A percentile compares a stretch with the other conserved stretches of the same genome.
Evolutionary conservation across 2,113 vertebrate genomes (phyloP).

Genomic region (Tringa solitaria): DNA sequence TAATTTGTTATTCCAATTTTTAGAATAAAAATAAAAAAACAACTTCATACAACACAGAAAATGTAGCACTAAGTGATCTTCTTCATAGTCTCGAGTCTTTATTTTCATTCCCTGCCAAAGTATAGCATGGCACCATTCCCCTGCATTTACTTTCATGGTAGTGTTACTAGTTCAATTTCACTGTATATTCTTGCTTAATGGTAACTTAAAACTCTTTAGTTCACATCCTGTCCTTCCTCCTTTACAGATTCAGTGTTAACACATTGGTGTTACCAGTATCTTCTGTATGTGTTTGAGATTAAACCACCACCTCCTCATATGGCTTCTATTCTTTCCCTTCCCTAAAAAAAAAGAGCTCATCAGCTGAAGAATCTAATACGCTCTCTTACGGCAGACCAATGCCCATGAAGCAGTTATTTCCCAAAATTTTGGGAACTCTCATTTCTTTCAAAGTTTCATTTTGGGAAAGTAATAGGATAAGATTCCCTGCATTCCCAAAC

Average conservation of each 20-base stretch:
- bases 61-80: background rate
- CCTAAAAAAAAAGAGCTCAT: background rate
- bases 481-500: background rate
- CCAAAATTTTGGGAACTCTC: background rate
- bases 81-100: background rate
- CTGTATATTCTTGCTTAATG: background rate
- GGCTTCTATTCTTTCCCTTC: background rate
- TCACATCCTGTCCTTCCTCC: background rate
- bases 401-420: background rate
- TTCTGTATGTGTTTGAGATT: background rate
- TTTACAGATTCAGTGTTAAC: background rate
- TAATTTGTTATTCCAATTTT: background rate
- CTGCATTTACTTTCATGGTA: background rate
- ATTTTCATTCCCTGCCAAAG: background rate
- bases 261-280: background rate
- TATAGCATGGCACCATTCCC: background rate
- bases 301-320: background rate
- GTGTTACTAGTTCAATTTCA: background rate
- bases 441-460: background rate
- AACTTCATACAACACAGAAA: background rate
- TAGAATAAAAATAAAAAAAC: background rate
- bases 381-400: background rate
- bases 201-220: background rate
- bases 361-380: background rate
- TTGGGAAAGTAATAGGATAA: background rate